These are phyloP conservation scores for Anser cygnoides DNA, from an alignment of 2,113 vertebrate genomes.

Conservation along the genomic window DNA sequence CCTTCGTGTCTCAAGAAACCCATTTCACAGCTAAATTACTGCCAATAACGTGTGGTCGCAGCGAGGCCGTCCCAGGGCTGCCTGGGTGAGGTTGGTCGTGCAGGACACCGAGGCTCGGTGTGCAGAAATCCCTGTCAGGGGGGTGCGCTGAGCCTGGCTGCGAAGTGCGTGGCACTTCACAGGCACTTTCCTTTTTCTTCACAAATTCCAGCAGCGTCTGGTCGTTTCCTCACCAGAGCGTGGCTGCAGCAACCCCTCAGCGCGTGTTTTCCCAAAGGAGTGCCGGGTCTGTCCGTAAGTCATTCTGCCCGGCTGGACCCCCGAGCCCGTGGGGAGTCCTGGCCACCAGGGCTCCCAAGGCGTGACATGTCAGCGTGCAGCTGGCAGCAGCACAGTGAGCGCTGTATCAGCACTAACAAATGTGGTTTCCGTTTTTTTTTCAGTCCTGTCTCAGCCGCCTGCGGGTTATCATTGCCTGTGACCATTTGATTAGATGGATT, in stretches of 20 bases:
- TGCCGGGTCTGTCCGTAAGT: not conserved
- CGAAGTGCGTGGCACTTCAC: accelerated
- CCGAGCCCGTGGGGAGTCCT: accelerated
- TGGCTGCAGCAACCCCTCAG: not conserved
- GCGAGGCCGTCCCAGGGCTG: not conserved
- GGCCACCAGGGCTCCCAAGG: accelerated
- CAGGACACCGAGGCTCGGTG: not conserved
- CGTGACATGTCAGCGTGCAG: accelerated
- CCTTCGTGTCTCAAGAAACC: accelerated
- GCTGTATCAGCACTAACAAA: not conserved
- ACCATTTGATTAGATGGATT: not conserved
- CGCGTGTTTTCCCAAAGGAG: accelerated
- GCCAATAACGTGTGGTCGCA: not conserved
- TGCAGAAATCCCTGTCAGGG: accelerated
- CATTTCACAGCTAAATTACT: not conserved
- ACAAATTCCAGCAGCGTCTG: not conserved
- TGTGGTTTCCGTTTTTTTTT: not conserved
- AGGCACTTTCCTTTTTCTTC: not conserved
- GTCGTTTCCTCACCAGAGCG: accelerated
- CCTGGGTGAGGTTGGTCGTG: not conserved
- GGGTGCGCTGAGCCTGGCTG: accelerated
- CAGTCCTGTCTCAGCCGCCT: not conserved
- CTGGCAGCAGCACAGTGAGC: not conserved
- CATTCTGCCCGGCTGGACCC: not conserved
- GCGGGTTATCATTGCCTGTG: not conserved